Evolutionary conservation across 2,797 vertebrate genomes (phyloP).

Genomic region (Eidolon dupreanum): DNA sequence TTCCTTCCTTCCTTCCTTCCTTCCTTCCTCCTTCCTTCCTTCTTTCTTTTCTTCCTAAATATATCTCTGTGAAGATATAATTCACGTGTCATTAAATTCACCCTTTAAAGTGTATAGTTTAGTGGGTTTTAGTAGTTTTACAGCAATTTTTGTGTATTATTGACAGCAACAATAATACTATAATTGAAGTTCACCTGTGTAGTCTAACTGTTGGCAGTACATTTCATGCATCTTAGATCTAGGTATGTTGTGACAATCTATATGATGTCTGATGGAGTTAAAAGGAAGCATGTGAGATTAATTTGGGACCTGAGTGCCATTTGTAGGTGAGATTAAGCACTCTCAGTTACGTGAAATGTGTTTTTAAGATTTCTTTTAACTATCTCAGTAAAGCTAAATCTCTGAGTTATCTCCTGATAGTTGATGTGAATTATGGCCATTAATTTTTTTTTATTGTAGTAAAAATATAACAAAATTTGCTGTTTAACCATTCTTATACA

Average conservation of each 20-base stretch:
- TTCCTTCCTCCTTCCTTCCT: no score
- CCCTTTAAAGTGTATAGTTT: not conserved
- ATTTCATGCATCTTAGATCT: slow-evolving; percentile 40
- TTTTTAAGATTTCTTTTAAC: slow-evolving; percentile 19
- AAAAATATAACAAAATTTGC: not conserved
- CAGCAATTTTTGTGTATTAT: not conserved
- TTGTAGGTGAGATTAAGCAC: not conserved
- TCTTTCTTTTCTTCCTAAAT: no score
- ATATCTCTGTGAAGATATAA: not conserved
- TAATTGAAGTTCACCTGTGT: slow-evolving; percentile 21
- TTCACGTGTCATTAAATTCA: not conserved
- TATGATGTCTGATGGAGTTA: not conserved
- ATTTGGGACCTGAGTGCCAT: not conserved
- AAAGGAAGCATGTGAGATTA: slow-evolving; percentile 39
- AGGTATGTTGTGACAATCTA: not conserved
- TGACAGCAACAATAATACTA: slow-evolving; percentile 57
- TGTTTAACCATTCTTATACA: not conserved
- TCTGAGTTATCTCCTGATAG: not conserved
- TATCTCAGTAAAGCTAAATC: not conserved
- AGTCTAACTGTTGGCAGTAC: not conserved
- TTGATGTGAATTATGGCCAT: slow-evolving; percentile 8
- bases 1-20: no score
- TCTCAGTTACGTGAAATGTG: not conserved
- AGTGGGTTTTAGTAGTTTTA: not conserved
- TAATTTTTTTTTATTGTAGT: not conserved